phyloP scores from a whole-genome alignment of 1,140 invertebrate genomes.

The Hylaeus anthracinus region DNA sequence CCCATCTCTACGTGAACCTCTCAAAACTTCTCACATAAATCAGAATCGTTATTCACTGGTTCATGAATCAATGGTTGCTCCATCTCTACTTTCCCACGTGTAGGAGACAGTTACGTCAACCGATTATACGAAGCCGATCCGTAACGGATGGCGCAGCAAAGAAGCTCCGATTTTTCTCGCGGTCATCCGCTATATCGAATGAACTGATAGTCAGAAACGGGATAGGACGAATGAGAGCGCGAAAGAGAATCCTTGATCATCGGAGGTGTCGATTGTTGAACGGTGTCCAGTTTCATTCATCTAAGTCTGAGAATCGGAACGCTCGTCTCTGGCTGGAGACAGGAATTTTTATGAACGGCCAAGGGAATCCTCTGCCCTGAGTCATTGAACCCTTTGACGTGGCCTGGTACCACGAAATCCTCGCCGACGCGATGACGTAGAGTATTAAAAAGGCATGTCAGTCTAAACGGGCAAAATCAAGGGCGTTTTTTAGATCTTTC shows the following conservation, averaged over 20 bases:
- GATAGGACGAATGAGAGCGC: constrained; percentile 27
- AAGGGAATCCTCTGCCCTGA: background rate
- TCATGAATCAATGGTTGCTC: background rate
- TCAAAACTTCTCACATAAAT: too few species aligned
- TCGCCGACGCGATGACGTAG: background rate
- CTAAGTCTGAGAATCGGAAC: constrained; percentile 31
- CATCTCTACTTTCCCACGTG: constrained; percentile 34
- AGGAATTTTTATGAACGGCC: constrained; percentile 32
- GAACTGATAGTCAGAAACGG: constrained; percentile 36
- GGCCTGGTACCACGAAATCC: background rate
- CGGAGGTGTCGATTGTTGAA: constrained; percentile 38
- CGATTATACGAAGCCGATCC: constrained; percentile 3
- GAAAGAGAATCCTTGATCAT: constrained; percentile 40
- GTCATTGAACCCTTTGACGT: constrained; percentile 6
- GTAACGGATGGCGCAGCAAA: constrained; percentile 18
- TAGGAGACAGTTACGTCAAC: constrained; percentile 35
- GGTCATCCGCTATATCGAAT: constrained; percentile 50
- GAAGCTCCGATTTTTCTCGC: constrained; percentile 40
- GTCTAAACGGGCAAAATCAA: too few species aligned
- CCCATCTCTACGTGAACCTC: background rate
- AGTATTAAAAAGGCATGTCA: background rate
- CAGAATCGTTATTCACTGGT: background rate
- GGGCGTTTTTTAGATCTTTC: too few species aligned
- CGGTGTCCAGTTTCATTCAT: constrained; percentile 56
- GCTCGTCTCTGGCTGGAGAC: background rate